Evolutionary conservation across 1,140 invertebrate genomes (phyloP).

Genomic region (Drosophila melanica): DNA sequence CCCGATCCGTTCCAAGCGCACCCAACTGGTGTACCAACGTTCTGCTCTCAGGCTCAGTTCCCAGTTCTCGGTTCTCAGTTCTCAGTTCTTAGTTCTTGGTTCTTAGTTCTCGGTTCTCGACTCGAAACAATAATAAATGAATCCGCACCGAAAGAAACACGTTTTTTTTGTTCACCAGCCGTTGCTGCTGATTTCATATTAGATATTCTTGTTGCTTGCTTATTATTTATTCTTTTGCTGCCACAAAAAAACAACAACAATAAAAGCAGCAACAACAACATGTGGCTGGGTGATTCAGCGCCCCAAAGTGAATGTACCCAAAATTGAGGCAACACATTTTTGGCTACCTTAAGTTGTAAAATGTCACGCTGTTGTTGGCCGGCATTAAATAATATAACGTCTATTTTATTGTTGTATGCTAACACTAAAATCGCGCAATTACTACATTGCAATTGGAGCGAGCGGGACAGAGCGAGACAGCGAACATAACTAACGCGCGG

Average conservation of each 20-base stretch:
- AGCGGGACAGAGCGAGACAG: neutral
- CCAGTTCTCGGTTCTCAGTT: conserved; percentile 1
- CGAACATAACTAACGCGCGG: neutral
- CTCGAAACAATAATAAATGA: conserved; percentile 28
- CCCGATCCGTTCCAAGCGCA: conserved; percentile 27
- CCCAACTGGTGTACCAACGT: conserved; percentile 1
- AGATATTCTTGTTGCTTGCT: conserved; percentile 46
- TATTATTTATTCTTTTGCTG: conserved; percentile 68
- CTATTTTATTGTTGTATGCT: conserved; percentile 25
- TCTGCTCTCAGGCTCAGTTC: conserved; percentile 5
- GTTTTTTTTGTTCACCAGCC: conserved; percentile 37
- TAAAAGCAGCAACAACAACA: conserved; percentile 13
- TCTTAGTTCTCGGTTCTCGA: conserved; percentile 2
- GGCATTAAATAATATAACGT: conserved; percentile 35
- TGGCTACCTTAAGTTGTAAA: conserved; percentile 33
- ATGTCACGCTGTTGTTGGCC: conserved; percentile 23
- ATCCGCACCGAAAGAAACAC: conserved; percentile 49
- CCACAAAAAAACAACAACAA: neutral
- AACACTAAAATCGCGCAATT: neutral
- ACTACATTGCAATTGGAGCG: conserved; percentile 1
- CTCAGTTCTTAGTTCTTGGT: neutral
- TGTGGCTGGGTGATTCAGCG: conserved; percentile 64
- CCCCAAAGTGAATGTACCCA: conserved; percentile 66
- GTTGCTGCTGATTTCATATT: conserved; percentile 75
- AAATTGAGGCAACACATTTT: conserved; percentile 6